Base-by-base conservation (phyloP, 2,888 invertebrate genomes). In the Rhabditoides inermis region DNA sequence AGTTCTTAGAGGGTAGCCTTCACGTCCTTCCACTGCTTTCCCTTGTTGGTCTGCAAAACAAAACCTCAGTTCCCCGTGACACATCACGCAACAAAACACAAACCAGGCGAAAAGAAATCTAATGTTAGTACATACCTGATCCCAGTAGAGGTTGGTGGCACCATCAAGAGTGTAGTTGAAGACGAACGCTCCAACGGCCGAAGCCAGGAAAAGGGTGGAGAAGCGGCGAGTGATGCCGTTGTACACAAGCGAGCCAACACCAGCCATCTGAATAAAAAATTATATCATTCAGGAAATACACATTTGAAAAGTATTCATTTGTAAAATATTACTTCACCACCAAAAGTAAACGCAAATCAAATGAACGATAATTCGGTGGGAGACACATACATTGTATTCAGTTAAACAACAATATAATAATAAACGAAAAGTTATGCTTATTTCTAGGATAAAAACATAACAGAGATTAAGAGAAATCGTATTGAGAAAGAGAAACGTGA, bases 11-110 rank as follows among this genome's bases (percentile, higher is more conserved):
- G 22, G 22, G 59, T 53, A 44, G 56, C 53, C 64, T 72, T 71
- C 53, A 72, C 58, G 35, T 72, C 72, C 59, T 72, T 72, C 72
- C 72, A 72, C 58, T 65, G 72, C 60, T 72, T 72, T 46, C 70
- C 70, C 51, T 65, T 53, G 56, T 72, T 72, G 45, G 58, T 59
- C 72, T 72, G 60, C 37, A 66, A 69, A 45, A n/a, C 40, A 3
- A 41, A 20, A 22, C 15, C 20, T 23, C 22, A 25, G 18, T 22
- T 4, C 26, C 23, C 2, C 4, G 41, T 41, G 41, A 41, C 12
- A 25, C 10, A 20, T n/a, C 10, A 41, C 41, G 18, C 15, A 41
- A 41, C 20, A 41, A 41, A 10, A 10, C 15, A n/a, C n/a, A n/a
- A n/a, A n/a, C n/a, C n/a, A n/a, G n/a, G n/a, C n/a, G n/a, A 41